These are phyloP conservation scores for Nesospiza acunhae DNA, from an alignment of 2,113 vertebrate species.

Conservation along the genomic window DNA sequence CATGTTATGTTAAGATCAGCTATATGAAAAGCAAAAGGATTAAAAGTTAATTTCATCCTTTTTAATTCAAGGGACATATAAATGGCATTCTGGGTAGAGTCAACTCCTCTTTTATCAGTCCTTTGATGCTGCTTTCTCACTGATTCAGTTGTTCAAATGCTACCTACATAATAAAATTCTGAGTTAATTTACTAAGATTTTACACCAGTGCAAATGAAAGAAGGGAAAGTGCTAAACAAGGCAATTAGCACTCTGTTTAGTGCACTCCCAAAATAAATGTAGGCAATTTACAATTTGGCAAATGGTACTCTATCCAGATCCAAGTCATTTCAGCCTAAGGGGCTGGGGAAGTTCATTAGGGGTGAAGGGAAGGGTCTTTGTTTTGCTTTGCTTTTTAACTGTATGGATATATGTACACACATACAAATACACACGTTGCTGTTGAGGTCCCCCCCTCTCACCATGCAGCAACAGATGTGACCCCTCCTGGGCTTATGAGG, in stretches of 20 bases:
- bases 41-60: constrained; percentile 83
- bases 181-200: constrained; percentile 84
- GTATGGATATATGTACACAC: neutral
- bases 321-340: constrained; percentile 80
- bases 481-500: constrained; percentile 65
- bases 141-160: constrained; percentile 81
- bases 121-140: constrained; percentile 78
- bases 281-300: constrained; percentile 86
- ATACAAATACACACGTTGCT: constrained; percentile 46
- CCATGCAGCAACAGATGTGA: constrained; percentile 72
- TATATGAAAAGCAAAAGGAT: constrained; percentile 79
- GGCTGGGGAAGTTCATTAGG: constrained; percentile 79
- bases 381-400: constrained; percentile 57
- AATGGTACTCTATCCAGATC: constrained; percentile 74
- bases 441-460: constrained; percentile 55
- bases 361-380: constrained; percentile 78
- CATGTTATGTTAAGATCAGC: constrained; percentile 73
- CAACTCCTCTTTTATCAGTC: constrained; percentile 77
- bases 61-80: constrained; percentile 80
- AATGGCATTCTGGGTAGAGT: constrained; percentile 79
- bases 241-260: constrained; percentile 86
- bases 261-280: constrained; percentile 83
- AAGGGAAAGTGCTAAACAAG: constrained; percentile 83
- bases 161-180: constrained; percentile 82
- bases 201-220: constrained; percentile 83